Evolutionary conservation across 2,797 vertebrate species (phyloP).

Genomic region (Gambelia wislizenii): DNA sequence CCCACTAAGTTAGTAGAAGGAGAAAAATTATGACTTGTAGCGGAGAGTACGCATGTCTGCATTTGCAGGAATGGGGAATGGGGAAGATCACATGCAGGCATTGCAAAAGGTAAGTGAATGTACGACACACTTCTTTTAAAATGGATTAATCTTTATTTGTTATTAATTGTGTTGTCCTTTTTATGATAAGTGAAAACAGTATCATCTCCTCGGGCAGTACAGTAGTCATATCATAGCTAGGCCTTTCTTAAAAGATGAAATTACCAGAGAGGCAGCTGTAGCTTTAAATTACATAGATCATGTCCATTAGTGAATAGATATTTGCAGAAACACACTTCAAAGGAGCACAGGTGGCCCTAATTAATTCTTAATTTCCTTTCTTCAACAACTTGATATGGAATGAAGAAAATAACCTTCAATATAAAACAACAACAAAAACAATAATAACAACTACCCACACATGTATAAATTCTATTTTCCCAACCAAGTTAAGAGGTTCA

Average conservation of each 20-base stretch:
- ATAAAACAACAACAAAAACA: conserved; percentile 40
- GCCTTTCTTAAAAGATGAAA: conserved; percentile 44
- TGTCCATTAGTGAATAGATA: conserved; percentile 55
- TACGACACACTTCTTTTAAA: neutral
- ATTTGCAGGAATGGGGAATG: no score
- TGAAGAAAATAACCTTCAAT: conserved; percentile 46
- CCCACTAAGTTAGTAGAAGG: no score
- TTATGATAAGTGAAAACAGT: neutral
- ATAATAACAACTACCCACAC: neutral
- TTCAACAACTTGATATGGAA: conserved; percentile 19
- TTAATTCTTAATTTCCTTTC: conserved; percentile 63
- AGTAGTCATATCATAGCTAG: conserved; percentile 31
- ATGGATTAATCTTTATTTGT: neutral
- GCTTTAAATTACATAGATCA: conserved; percentile 64
- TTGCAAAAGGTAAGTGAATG: neutral
- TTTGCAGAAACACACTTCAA: conserved; percentile 60
- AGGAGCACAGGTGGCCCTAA: conserved; percentile 55
- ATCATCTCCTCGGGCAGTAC: neutral
- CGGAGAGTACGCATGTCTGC: no score
- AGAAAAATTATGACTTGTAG: no score
- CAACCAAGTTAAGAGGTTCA: neutral
- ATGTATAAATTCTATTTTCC: neutral
- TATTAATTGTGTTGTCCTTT: neutral
- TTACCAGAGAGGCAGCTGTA: conserved; percentile 53
- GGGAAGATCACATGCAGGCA: no score